Evolutionary conservation across 1,140 invertebrate species (phyloP), one percentile per base, ranked within the genome.

Genomic region (Belonocnema kinseyi): DNA sequence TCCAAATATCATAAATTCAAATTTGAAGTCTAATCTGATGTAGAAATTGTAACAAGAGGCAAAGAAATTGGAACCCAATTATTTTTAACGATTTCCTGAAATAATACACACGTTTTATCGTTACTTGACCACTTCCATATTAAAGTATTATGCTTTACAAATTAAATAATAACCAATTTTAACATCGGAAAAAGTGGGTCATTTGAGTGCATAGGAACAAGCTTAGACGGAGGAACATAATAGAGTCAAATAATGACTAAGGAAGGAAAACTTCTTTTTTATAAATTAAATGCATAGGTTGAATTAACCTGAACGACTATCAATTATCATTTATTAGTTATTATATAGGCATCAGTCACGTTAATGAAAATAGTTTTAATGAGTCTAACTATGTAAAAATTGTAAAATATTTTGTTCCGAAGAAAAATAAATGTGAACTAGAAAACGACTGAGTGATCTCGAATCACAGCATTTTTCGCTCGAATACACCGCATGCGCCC

Each of bases 1-100:
- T 66, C 16, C 26, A 21, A 66, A 14, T 40, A 66, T 40, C 58
- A 66, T 66, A 66, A 66, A 66, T 66, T 66, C 33, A 66, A 66
- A 66, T 66, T 66, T 40, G 26, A 66, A 66, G 16, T 40, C 40
- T 40, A n/a, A 66, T 66, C 58, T 66, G 11, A 13, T 66, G 26
- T 66, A 40, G 58, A 33, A 66, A 66, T 66, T 66, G 58, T 66
- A 66, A 33, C 58, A 26, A 66, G 3, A 66, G 58, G 58, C 58
- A 66, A 66, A 66, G 58, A 66, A 66, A 66, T 66, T 13, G 33
- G 58, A 66, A 33, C 14, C 58, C 58, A 66, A 66, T 66, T 66
- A 66, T 66, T 66, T 66, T 66, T 66, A 66, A 66, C 26, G 58
- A 66, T 66, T 66, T 66, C 58, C 21, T 40, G 58, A 66, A 66